Evolutionary conservation across 2,888 invertebrate species (phyloP).

Genomic region (Brachynemurus nebulosus): DNA sequence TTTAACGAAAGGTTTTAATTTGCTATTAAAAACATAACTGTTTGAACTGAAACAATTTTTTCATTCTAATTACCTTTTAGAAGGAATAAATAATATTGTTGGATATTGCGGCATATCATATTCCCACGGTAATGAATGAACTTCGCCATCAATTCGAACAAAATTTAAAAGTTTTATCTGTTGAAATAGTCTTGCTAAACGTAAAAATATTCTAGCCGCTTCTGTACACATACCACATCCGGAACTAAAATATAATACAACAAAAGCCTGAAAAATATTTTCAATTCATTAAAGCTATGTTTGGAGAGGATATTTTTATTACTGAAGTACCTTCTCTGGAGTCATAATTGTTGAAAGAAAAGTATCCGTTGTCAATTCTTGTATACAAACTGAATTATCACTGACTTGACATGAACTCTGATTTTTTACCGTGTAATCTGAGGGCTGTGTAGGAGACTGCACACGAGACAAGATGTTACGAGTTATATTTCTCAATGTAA

Average conservation of each 20-base stretch:
- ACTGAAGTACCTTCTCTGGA: conserved; percentile 47
- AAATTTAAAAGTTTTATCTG: conserved; percentile 39
- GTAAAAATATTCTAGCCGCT: conserved; percentile 51
- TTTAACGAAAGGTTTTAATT: too few species aligned
- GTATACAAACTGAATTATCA: conserved; percentile 35
- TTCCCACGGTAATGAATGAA: conserved; percentile 80
- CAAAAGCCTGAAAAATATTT: conserved; percentile 9
- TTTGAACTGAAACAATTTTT: too few species aligned
- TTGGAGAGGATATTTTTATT: conserved; percentile 22
- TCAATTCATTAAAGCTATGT: conserved; percentile 7
- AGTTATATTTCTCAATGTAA: conserved; percentile 28
- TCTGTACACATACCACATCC: conserved; percentile 64
- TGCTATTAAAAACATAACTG: too few species aligned
- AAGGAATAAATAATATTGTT: conserved; percentile 65
- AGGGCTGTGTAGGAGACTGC: conserved; percentile 23
- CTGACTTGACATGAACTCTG: conserved; percentile 4
- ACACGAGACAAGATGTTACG: conserved; percentile 25
- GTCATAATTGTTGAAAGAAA: conserved; percentile 48
- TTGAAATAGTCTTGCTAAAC: conserved; percentile 47
- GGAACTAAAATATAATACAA: conserved; percentile 41
- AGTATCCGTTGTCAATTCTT: conserved; percentile 49
- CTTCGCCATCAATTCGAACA: conserved; percentile 63
- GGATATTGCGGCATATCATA: conserved; percentile 68
- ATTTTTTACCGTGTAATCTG: conserved; percentile 9
- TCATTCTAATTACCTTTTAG: conserved; percentile 51